Evolutionary conservation across 2,888 invertebrate species (phyloP).

Genomic region (Lordiphosa andalusiaca): DNA sequence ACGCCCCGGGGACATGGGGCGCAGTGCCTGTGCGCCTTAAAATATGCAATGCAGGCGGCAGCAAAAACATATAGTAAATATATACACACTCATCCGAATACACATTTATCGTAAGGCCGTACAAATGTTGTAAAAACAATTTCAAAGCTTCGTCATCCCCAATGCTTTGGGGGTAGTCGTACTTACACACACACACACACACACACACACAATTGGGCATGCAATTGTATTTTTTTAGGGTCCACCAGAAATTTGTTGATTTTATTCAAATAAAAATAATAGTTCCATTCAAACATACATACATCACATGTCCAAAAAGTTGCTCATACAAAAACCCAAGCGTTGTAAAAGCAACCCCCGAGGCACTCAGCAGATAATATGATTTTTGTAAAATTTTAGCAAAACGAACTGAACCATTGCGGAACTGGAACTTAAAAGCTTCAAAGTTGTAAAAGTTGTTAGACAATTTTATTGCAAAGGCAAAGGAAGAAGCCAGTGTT

Average conservation of each 20-base stretch:
- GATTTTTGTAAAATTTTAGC: not conserved
- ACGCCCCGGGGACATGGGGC: constrained; percentile 26
- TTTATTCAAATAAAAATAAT: constrained; percentile 59
- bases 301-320: constrained; percentile 39
- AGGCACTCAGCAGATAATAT: constrained; percentile 2
- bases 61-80: constrained; percentile 24
- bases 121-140: constrained; percentile 67
- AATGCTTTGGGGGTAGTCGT: constrained; percentile 24
- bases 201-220: too few relatives aligned
- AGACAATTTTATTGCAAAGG: too few relatives aligned
- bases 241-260: constrained; percentile 32
- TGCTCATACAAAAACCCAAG: constrained; percentile 24
- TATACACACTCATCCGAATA: not conserved
- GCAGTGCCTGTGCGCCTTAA: constrained; percentile 40
- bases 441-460: too few relatives aligned
- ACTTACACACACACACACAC: too few relatives aligned
- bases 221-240: constrained; percentile 17
- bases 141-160: constrained; percentile 46
- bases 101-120: constrained; percentile 11
- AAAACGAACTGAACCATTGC: too few relatives aligned
- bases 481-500: too few relatives aligned
- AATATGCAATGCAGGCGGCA: constrained; percentile 50
- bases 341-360: constrained; percentile 19
- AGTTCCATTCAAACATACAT: constrained; percentile 1
- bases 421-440: too few relatives aligned